Percentiles rank a stretch among this genome's conserved stretches.
Evolutionary conservation across 2,797 vertebrate genomes (phyloP).

Genomic region (Ciconia nigra): DNA sequence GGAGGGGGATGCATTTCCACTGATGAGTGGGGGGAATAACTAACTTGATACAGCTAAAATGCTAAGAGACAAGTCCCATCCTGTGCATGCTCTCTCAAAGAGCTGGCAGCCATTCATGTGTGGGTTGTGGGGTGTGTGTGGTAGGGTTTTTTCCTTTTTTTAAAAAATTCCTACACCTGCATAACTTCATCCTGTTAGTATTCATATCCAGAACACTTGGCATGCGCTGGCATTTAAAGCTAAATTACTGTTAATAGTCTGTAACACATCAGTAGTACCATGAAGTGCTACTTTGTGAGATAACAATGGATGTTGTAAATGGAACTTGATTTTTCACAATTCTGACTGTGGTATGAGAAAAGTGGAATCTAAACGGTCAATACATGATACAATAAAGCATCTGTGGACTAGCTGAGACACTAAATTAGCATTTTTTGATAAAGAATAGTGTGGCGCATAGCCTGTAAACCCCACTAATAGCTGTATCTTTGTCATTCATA

Average conservation of each 20-base stretch:
- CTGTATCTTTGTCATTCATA: neutral
- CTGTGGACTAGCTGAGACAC: neutral
- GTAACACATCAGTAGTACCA: slow-evolving; percentile 57
- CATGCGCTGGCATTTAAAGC: slow-evolving; percentile 54
- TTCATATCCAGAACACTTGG: slow-evolving; percentile 54
- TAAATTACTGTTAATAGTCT: slow-evolving; percentile 62
- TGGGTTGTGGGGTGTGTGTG: neutral
- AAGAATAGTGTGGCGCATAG: neutral
- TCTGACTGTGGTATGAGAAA: slow-evolving; percentile 48
- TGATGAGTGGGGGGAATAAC: neutral
- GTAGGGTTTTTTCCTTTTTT: neutral
- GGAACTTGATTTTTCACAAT: slow-evolving; percentile 67
- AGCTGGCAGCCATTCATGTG: neutral
- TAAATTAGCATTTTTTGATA: slow-evolving; percentile 47
- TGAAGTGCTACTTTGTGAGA: slow-evolving; percentile 59
- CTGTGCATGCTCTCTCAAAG: neutral
- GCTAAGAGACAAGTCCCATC: neutral
- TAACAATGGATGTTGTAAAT: slow-evolving; percentile 65
- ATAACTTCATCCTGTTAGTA: slow-evolving; percentile 42
- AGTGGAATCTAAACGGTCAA: slow-evolving; percentile 49
- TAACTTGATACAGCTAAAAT: neutral
- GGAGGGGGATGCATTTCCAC: neutral
- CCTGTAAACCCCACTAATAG: neutral
- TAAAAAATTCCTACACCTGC: slow-evolving; percentile 23
- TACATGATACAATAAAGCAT: slow-evolving; percentile 50